These are phyloP conservation scores for Campoplex nolae DNA, from an alignment of 2,888 invertebrate genomes.

Conservation along the genomic window DNA sequence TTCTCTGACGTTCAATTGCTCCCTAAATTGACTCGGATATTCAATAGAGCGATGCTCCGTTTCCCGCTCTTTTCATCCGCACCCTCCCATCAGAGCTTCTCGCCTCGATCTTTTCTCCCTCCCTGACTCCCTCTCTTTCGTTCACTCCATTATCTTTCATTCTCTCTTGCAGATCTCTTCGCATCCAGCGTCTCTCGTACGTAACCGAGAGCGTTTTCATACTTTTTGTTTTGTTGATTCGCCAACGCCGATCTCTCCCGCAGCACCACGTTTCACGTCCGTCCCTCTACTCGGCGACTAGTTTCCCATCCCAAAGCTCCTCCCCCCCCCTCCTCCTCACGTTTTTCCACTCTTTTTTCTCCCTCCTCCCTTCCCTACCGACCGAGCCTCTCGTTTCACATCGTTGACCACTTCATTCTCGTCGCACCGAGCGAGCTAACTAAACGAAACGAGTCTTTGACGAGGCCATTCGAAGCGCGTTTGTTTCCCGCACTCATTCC, in stretches of 20 bases:
- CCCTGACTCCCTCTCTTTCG: constrained; percentile 2
- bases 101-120: constrained; percentile 5
- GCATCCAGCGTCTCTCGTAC: constrained; percentile 12
- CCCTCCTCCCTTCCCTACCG: constrained; percentile 2
- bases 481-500: constrained; percentile 44
- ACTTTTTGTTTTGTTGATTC: constrained; percentile 11
- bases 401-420: constrained; percentile 3
- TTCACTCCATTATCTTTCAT: constrained; percentile 53
- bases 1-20: constrained; percentile 43
- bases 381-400: background rate
- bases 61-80: constrained; percentile 3
- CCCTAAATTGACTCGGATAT: constrained; percentile 62
- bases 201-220: background rate
- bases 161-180: constrained; percentile 51
- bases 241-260: constrained; percentile 18
- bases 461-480: constrained; percentile 65
- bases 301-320: too few species aligned
- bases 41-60: constrained; percentile 42
- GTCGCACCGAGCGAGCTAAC: background rate
- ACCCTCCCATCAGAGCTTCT: background rate
- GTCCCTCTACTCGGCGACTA: background rate
- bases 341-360: too few species aligned
- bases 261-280: constrained; percentile 27
- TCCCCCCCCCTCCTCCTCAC: too few species aligned
- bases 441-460: constrained; percentile 54